Conservation (phyloP, 2,113 vertebrate genomes). For the Gambusia holbrooki region DNA sequence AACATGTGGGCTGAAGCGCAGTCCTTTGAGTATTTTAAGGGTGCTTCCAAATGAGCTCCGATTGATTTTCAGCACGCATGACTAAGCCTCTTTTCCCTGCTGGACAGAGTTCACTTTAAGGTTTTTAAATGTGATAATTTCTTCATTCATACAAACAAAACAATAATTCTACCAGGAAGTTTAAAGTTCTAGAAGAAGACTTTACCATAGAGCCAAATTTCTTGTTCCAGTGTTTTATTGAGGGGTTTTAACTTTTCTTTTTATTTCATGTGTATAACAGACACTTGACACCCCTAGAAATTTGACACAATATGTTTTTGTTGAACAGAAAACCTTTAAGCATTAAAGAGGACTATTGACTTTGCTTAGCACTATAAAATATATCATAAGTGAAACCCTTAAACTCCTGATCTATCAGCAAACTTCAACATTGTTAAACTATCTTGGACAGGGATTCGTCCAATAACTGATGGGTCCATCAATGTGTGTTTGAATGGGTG, state of each 20-base stretch:
- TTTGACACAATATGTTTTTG: background rate
- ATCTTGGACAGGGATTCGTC: no score
- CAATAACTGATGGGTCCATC: no score
- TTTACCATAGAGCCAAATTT: background rate
- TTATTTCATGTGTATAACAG: background rate
- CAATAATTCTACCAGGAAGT: background rate
- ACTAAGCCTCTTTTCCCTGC: background rate
- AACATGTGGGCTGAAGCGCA: slow-evolving; percentile 50
- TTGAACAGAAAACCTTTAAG: background rate
- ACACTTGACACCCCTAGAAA: background rate
- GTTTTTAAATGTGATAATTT: background rate
- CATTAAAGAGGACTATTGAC: background rate
- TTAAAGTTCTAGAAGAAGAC: background rate
- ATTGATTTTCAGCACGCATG: slow-evolving; percentile 8
- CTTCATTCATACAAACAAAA: background rate
- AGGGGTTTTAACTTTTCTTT: background rate
- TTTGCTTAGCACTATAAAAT: background rate
- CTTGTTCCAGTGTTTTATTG: background rate
- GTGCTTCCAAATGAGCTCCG: slow-evolving; percentile 14
- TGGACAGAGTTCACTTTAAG: background rate
- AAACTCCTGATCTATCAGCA: background rate
- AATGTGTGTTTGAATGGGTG: no score
- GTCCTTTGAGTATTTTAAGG: slow-evolving; percentile 37
- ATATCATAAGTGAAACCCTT: background rate
- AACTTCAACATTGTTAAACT: background rate